These are phyloP conservation scores for Brachionus rubens DNA, from an alignment of 1,140 invertebrate species.

Conservation along the genomic window DNA sequence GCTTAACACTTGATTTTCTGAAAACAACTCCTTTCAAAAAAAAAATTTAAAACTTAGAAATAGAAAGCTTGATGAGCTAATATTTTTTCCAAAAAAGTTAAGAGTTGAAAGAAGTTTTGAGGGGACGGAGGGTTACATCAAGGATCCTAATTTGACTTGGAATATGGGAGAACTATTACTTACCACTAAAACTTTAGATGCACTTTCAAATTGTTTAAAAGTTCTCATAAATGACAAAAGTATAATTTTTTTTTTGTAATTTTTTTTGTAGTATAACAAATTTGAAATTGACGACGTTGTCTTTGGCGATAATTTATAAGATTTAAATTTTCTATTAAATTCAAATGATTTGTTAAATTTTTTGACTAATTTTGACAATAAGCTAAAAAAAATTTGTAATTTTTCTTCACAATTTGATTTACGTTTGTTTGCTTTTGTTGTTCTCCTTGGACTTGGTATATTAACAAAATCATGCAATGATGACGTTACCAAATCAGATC, in stretches of 20 bases:
- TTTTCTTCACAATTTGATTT: background rate
- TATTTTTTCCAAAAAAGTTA: too few relatives aligned
- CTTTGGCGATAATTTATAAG: background rate
- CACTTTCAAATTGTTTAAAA: background rate
- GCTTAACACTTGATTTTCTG: too few relatives aligned
- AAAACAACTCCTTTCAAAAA: too few relatives aligned
- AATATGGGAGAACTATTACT: too few relatives aligned
- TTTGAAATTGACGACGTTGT: too few relatives aligned
- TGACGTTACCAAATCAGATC: too few relatives aligned
- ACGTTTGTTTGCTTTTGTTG: background rate
- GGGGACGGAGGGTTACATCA: too few relatives aligned
- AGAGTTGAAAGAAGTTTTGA: too few relatives aligned
- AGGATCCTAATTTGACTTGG: too few relatives aligned
- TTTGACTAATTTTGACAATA: background rate
- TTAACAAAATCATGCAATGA: background rate
- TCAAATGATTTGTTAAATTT: slow-evolving; percentile 10
- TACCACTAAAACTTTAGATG: slow-evolving; percentile 15
- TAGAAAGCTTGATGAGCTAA: too few relatives aligned
- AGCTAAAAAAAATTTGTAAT: background rate
- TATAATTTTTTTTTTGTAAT: too few relatives aligned
- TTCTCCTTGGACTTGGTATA: background rate
- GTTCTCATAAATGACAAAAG: background rate
- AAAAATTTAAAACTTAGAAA: too few relatives aligned
- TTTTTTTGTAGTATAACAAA: background rate
- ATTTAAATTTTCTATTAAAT: background rate